Evolutionary conservation across 2,797 vertebrate genomes (phyloP).

Genomic region (Coendou prehensilis): DNA sequence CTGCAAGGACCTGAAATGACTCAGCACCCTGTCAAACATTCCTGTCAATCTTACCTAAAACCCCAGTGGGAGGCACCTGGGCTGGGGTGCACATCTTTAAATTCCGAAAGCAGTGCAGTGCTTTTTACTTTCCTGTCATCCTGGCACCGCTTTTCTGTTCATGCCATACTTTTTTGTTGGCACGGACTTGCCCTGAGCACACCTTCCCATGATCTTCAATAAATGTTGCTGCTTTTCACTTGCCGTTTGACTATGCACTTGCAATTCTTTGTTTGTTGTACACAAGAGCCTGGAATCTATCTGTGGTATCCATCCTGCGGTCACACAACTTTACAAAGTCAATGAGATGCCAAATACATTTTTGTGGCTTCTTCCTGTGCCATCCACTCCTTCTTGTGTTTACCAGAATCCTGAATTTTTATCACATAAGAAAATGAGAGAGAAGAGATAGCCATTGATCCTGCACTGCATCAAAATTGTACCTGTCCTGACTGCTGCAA

Average conservation of each 20-base stretch:
- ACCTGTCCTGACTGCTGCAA: not conserved
- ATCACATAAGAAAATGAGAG: not conserved
- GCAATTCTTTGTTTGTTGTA: not conserved
- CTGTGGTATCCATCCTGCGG: not conserved
- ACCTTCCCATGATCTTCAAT: not conserved
- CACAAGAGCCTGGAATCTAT: not conserved
- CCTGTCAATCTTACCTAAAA: not conserved
- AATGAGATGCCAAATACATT: not conserved
- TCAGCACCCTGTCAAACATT: not conserved
- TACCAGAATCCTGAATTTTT: not conserved
- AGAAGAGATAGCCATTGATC: not conserved
- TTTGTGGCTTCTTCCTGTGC: not conserved
- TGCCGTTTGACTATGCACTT: not conserved
- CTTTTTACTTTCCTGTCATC: not conserved
- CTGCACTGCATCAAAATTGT: not conserved
- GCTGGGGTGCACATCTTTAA: not conserved
- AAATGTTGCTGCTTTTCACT: not conserved
- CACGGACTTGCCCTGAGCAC: not conserved
- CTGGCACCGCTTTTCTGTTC: not conserved
- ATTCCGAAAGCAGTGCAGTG: not conserved
- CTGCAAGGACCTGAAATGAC: too few species aligned
- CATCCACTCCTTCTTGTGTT: not conserved
- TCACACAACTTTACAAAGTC: not conserved
- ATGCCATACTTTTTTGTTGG: not conserved
- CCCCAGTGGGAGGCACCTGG: too few species aligned